Evolutionary conservation across 2,113 vertebrate genomes (phyloP).

Genomic region (Phycodurus eques): DNA sequence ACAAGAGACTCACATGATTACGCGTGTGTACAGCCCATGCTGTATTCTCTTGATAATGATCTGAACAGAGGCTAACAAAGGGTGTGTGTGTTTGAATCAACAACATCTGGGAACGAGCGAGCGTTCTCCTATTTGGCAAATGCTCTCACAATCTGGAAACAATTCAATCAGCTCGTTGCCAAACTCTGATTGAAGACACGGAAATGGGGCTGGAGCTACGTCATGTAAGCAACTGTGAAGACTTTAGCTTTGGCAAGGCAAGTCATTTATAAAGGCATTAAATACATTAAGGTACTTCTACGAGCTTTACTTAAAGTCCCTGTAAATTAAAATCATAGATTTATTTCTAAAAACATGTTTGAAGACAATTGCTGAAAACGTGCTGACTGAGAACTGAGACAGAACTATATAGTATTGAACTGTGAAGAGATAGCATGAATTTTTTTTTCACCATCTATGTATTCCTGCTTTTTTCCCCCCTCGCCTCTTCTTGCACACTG

Average conservation of each 20-base stretch:
- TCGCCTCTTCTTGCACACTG: no score
- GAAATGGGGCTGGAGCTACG: not conserved
- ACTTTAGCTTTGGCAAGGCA: conserved; percentile 3
- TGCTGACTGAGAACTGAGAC: no score
- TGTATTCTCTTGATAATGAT: conserved; percentile 9
- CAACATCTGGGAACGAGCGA: not conserved
- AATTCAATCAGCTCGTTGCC: conserved; percentile 4
- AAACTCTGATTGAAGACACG: not conserved
- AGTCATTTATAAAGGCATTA: not conserved
- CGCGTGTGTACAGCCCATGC: not conserved
- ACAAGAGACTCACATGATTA: not conserved
- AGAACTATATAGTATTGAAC: no score
- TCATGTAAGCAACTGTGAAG: conserved; percentile 3
- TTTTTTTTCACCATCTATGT: no score
- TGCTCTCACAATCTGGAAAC: not conserved
- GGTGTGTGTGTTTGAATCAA: not conserved
- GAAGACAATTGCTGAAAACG: no score
- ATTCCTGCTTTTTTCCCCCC: no score
- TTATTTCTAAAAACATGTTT: no score
- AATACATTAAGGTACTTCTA: not conserved
- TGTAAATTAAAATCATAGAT: no score
- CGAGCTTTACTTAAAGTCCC: not conserved
- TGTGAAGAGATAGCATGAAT: no score
- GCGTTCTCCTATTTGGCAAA: not conserved
- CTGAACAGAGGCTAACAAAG: conserved; percentile 3